Percentiles rank a stretch among this genome's conserved stretches.
phyloP scores from a whole-genome alignment of 2,797 vertebrate species.

The Betta splendens region DNA sequence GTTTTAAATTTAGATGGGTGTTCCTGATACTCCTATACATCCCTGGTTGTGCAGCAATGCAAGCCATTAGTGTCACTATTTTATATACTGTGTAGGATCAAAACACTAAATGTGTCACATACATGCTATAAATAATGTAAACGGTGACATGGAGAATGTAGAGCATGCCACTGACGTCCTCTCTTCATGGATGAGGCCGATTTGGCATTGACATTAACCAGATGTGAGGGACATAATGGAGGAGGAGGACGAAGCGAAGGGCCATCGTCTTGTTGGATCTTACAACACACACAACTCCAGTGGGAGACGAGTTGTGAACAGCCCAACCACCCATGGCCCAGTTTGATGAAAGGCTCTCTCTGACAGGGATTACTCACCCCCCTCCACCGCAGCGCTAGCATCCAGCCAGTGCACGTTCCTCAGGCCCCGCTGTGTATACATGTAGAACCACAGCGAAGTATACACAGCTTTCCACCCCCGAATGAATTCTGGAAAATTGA shows the following conservation, averaged over 20 bases:
- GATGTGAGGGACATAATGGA: slow-evolving; percentile 42
- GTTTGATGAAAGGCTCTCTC: slow-evolving; percentile 71
- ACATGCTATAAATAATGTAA: slow-evolving; percentile 45
- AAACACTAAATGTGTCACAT: slow-evolving; percentile 21
- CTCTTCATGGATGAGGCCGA: slow-evolving; percentile 36
- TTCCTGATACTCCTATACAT: background rate
- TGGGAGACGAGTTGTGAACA: slow-evolving; percentile 64
- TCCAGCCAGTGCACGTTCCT: slow-evolving; percentile 52
- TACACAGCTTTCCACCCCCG: slow-evolving; percentile 45
- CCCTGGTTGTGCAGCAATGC: slow-evolving; percentile 1
- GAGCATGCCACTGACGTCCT: slow-evolving; percentile 10
- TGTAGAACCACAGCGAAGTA: slow-evolving; percentile 61
- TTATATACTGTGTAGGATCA: slow-evolving; percentile 19
- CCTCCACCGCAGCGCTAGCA: slow-evolving; percentile 53
- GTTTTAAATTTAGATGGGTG: too few relatives aligned
- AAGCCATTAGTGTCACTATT: slow-evolving; percentile 31
- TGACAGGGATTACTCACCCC: slow-evolving; percentile 59
- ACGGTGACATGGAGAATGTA: slow-evolving; percentile 13
- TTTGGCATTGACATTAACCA: slow-evolving; percentile 38
- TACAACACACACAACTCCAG: slow-evolving; percentile 46
- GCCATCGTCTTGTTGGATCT: slow-evolving; percentile 52
- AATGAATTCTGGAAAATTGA: slow-evolving; percentile 54
- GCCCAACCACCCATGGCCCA: slow-evolving; percentile 57
- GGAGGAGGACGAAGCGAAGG: slow-evolving; percentile 29
- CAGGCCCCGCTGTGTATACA: slow-evolving; percentile 58